Base-by-base conservation (phyloP, 2,113 vertebrate genomes). In the Sisor rabdophorus region DNA sequence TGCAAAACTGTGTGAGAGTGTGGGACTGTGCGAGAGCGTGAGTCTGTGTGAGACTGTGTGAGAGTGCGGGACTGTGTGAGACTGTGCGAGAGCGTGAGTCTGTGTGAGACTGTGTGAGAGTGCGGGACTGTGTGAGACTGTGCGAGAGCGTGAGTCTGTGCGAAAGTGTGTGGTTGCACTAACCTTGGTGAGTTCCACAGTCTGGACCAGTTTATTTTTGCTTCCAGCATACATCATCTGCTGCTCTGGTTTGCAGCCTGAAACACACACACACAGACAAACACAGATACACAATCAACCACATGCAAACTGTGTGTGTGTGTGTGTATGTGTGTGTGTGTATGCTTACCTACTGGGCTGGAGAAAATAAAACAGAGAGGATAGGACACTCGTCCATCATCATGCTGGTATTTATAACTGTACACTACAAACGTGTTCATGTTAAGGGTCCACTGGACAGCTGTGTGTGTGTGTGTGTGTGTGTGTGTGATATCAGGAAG, bases 201-300 rank as follows among this genome's bases (percentile, higher is more conserved):
- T 94, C 78, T 96, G 93, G 83, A 98, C 97, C 83, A 99, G 92
- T 78, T 94, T 94, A 87, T 96, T 96, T 92, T 98, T 97, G 91
- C 96, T 99, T 32, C 96, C 96, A 52, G 96, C 97, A 60, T 98
- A 98, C 95, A 98, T 98, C 96, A 99, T 98, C 90, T 98, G 96
- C 86, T 95, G 95, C 82, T 96, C 95, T 52, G 95, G 95, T 82
- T 92, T 95, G 88, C 96, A 98, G 36, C 96, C 97, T 99, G 76
- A 2, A 15, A 47, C 56, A 77, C 28, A 75, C 11, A 2, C n/a
- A 54, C 69, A 78, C 20, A 52, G 20, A 32, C 30, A 73, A 19
- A 54, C 69, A 78, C 20, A 52, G 20, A 32, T n/a, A 73, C 11
- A 30, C 40, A 30, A 54, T 72, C 16, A 55, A 48, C 70, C 52